These are phyloP conservation scores for Okamejei kenojei DNA, from an alignment of 2,797 vertebrate species.

Conservation along the genomic window DNA sequence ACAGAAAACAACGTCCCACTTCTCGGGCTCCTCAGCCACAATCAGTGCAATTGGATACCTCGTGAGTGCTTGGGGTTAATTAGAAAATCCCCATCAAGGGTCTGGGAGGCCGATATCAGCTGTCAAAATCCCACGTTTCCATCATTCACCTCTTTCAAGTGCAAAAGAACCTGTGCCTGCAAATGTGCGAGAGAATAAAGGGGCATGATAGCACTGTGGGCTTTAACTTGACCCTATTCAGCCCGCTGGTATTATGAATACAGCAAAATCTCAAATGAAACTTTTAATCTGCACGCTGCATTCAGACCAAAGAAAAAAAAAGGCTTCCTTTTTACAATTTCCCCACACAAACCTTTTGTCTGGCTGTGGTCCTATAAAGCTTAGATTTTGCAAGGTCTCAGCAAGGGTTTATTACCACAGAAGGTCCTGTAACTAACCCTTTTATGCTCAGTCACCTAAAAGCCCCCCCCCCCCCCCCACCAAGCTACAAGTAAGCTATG, in stretches of 20 bases:
- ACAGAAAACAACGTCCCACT: conserved; percentile 50
- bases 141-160: conserved; percentile 66
- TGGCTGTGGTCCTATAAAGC: conserved; percentile 60
- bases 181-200: conserved; percentile 65
- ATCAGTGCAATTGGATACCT: conserved; percentile 58
- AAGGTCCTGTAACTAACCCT: conserved; percentile 61
- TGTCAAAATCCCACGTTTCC: conserved; percentile 67
- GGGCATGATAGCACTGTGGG: conserved; percentile 59
- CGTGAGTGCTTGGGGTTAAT: conserved; percentile 64
- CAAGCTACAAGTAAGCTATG: conserved; percentile 52
- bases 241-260: conserved; percentile 67
- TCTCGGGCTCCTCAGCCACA: conserved; percentile 59
- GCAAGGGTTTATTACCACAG: conserved; percentile 62
- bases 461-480: conserved; percentile 48
- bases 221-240: conserved; percentile 64
- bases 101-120: conserved; percentile 66
- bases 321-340: conserved; percentile 75
- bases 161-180: conserved; percentile 69
- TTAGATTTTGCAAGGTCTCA: conserved; percentile 67
- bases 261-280: conserved; percentile 74
- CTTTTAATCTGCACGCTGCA: conserved; percentile 73
- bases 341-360: conserved; percentile 73
- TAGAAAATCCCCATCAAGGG: conserved; percentile 70
- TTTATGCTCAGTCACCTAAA: conserved; percentile 57
- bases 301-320: conserved; percentile 67